Evolutionary conservation across 2,888 invertebrate genomes (phyloP).

Genomic region (Smittia sp.): DNA sequence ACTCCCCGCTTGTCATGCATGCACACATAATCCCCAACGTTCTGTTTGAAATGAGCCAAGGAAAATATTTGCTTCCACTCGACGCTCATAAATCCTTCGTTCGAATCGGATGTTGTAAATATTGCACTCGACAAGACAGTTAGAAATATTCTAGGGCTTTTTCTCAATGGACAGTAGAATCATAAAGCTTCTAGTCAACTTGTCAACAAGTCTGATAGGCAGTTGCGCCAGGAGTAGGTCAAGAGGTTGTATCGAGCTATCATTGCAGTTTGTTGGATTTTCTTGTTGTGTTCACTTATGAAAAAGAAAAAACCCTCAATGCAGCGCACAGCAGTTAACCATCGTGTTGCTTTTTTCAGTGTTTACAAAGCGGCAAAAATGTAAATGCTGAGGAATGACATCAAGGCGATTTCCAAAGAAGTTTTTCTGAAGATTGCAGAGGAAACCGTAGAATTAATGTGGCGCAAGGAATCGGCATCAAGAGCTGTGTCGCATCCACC

Average conservation of each 20-base stretch:
- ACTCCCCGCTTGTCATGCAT: not conserved
- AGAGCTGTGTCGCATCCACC: not conserved
- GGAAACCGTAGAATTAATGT: slow-evolving; percentile 1
- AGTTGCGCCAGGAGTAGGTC: too few species aligned
- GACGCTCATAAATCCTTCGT: not conserved
- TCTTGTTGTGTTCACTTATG: too few species aligned
- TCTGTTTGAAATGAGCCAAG: slow-evolving; percentile 26
- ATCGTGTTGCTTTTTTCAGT: not conserved
- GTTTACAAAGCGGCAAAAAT: not conserved
- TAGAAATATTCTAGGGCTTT: too few species aligned
- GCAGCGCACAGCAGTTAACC: too few species aligned
- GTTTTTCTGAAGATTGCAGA: not conserved
- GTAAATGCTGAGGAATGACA: not conserved
- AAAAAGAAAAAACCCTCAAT: too few species aligned
- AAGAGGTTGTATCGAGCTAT: too few species aligned
- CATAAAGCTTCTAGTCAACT: too few species aligned
- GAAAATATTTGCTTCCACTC: slow-evolving; percentile 21
- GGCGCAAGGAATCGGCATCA: not conserved
- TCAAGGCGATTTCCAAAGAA: not conserved
- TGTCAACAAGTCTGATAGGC: too few species aligned
- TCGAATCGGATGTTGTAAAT: slow-evolving; percentile 31
- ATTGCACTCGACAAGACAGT: not conserved
- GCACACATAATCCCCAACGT: slow-evolving; percentile 5
- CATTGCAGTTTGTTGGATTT: too few species aligned
- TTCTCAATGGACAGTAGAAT: too few species aligned